Percentiles rank a stretch among this genome's conserved stretches.
phyloP scores from a whole-genome alignment of 2,888 invertebrate species.

The Trichopoda pennipes region DNA sequence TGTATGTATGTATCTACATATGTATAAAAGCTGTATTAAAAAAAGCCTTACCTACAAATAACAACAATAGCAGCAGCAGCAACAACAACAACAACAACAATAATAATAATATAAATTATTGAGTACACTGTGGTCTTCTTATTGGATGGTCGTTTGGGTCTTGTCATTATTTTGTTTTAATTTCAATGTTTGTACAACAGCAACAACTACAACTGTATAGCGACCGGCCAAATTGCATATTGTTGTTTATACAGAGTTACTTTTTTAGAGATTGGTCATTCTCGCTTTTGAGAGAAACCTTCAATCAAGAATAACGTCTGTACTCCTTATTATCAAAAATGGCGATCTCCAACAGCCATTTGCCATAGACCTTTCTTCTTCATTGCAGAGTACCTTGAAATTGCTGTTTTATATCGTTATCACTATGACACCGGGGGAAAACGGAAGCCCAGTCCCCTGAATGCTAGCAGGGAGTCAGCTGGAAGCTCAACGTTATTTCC shows the following conservation, averaged over 20 bases:
- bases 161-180: constrained; percentile 19
- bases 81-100: constrained; percentile 34
- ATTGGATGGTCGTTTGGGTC: constrained; percentile 5
- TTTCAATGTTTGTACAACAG: constrained; percentile 25
- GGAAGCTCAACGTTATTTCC: no score
- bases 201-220: constrained; percentile 36
- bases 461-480: no score
- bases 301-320: no score
- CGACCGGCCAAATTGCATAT: constrained; percentile 33
- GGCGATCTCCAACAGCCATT: no score
- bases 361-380: no score
- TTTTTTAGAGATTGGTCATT: neutral
- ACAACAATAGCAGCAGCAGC: constrained; percentile 27
- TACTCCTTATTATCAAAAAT: no score
- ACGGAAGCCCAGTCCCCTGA: no score
- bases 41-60: constrained; percentile 1
- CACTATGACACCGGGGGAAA: no score
- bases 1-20: neutral
- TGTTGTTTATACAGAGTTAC: constrained; percentile 4
- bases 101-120: constrained; percentile 30
- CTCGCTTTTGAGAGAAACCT: no score
- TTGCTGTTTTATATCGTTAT: no score
- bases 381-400: no score
- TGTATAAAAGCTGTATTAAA: neutral
- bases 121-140: constrained; percentile 16